Evolutionary conservation across 2,797 vertebrate species (phyloP), one percentile per base, ranked within the genome.

Genomic region (Otolemur crassicaudatus): DNA sequence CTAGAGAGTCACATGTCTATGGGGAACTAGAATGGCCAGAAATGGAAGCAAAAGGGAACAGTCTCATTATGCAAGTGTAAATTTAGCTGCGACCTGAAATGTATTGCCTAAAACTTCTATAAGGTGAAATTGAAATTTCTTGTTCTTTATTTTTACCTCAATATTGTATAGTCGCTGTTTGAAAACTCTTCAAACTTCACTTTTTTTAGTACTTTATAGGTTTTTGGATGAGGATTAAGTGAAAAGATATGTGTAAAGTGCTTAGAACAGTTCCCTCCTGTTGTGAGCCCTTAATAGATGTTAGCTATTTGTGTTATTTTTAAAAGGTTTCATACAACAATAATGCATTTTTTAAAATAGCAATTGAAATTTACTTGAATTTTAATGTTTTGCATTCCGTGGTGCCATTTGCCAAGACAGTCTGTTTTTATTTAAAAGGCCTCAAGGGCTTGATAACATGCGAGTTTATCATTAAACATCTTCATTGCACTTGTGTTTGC

Each of bases 31-130:
- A 94, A 87, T 61, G 67, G 11, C 5, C 10, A 79, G 63, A 60
- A 40, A 84, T 31, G 46, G 43, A 69, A 93, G 63, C 73, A 77
- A 81, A 93, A 92, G 70, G 10, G 4, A 67, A 85, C 88, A 31
- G 60, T 96, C 94, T 96, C 67, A 56, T 82, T 85, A 73, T 86
- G 49, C 5, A 2, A 89, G 22, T 49, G 1, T 69, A 81, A 77
- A 37, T 96, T 96, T 72, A 95, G 23, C 63, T 79, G 27, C 73
- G 37, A 56, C 82, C 80, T 93, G 93, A 93, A 88, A 77, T 83
- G 67, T 34, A 94, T 96, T 94, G 77, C 61, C 53, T 97, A 88
- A 81, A 77, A 96, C 25, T 88, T 75, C 76, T 94, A 8, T 90
- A 94, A 63, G 23, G 20, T 92, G 69, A 91, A 40, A 9, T 53